Evolutionary conservation across 2,113 vertebrate species (phyloP).

Genomic region (Thamnophis sirtalis): DNA sequence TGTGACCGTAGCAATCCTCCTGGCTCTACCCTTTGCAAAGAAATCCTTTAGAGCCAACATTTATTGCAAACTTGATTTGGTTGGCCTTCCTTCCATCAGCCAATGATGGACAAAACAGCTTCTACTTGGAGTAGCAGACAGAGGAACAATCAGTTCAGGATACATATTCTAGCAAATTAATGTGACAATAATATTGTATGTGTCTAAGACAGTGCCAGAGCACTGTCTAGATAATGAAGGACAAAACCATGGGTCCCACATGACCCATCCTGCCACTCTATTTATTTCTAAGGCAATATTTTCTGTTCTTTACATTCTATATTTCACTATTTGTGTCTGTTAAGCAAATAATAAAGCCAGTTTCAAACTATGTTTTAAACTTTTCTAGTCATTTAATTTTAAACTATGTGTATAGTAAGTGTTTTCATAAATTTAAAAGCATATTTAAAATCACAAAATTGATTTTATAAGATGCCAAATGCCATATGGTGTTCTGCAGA

Average conservation of each 20-base stretch:
- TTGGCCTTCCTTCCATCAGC: neutral
- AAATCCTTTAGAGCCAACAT: neutral
- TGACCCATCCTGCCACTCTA: neutral
- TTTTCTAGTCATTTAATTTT: neutral
- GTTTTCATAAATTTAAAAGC: neutral
- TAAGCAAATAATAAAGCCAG: neutral
- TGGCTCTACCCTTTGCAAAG: neutral
- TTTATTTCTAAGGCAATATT: neutral
- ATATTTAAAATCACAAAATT: neutral
- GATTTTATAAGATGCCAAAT: neutral
- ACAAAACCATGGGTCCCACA: neutral
- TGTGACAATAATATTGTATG: neutral
- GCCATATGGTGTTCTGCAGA: neutral
- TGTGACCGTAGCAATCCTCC: too few species aligned
- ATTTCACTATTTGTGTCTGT: neutral
- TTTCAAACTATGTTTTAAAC: neutral
- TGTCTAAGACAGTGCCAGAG: neutral
- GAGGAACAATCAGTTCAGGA: too few species aligned
- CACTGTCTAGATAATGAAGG: neutral
- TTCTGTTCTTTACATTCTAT: neutral
- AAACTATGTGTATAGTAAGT: too few species aligned
- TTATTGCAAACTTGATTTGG: neutral
- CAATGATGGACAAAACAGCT: neutral
- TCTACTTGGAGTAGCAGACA: neutral
- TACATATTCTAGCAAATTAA: neutral